Evolutionary conservation across 2,888 invertebrate species (phyloP).

Genomic region (Leptopterna dolabrata): DNA sequence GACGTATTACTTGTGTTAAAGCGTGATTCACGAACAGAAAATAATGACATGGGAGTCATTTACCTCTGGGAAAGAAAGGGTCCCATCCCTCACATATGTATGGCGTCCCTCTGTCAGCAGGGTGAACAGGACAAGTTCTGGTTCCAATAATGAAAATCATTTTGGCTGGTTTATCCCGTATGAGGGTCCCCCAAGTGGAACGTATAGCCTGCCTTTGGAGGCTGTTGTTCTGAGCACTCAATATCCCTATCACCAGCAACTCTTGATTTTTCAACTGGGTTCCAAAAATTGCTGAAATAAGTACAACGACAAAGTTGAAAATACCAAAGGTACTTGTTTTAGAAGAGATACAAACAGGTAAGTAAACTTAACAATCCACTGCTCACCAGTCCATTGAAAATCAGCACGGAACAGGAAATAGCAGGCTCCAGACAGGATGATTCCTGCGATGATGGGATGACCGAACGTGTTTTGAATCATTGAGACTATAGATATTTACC

Average conservation of each 20-base stretch:
- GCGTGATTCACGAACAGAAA: neutral
- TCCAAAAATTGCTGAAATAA: neutral
- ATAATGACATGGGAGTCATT: neutral
- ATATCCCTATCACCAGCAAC: conserved; percentile 34
- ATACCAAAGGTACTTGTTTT: no score
- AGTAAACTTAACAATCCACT: no score
- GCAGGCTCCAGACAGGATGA: neutral
- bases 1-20: no score
- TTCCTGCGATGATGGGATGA: neutral
- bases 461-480: neutral
- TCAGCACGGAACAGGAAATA: neutral
- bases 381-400: neutral
- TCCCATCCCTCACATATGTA: conserved; percentile 17
- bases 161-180: conserved; percentile 54
- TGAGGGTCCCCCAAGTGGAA: conserved; percentile 62
- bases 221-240: conserved; percentile 46
- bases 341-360: no score
- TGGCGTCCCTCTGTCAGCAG: conserved; percentile 7
- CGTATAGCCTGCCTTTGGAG: conserved; percentile 57
- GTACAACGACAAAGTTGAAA: neutral
- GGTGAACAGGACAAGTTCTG: neutral
- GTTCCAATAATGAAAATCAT: conserved; percentile 62
- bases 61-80: conserved; percentile 20
- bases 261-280: neutral
- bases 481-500: neutral